A percentile compares a stretch with the other conserved stretches of the same genome.
Evolutionary conservation across 2,113 vertebrate genomes (phyloP).

Genomic region (Poicephalus meyeri): DNA sequence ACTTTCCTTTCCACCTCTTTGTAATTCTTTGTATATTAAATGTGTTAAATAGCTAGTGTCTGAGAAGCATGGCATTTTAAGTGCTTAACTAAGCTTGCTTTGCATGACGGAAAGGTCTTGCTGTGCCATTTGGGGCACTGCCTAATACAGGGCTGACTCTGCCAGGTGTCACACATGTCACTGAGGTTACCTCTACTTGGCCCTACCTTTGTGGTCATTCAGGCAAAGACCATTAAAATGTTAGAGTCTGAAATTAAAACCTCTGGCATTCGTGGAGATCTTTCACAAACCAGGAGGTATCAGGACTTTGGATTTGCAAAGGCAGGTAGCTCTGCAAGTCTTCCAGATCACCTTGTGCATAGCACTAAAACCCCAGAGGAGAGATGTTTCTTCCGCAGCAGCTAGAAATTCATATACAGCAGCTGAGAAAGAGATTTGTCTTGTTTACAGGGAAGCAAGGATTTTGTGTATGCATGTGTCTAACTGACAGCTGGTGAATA

Average conservation of each 20-base stretch:
- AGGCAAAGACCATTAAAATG: not conserved
- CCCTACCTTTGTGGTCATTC: not conserved
- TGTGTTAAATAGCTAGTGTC: not conserved
- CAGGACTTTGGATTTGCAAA: not conserved
- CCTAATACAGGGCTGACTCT: not conserved
- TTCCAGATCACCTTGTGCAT: not conserved
- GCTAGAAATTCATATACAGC: not conserved
- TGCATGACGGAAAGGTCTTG: not conserved
- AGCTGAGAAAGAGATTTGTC: not conserved
- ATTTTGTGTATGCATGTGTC: not conserved
- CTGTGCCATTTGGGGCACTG: not conserved
- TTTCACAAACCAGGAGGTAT: not conserved
- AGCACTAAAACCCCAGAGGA: not conserved
- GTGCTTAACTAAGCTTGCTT: not conserved
- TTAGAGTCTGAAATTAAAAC: not conserved
- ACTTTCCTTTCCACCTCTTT: constrained; percentile 14
- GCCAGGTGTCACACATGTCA: not conserved
- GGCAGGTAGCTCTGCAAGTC: not conserved
- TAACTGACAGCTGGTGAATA: not conserved
- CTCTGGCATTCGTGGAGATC: not conserved
- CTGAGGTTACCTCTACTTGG: not conserved
- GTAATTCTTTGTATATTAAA: not conserved
- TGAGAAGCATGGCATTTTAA: not conserved
- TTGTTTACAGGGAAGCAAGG: not conserved
- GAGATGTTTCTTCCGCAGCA: not conserved